Percentiles rank a stretch among this genome's conserved stretches.
Evolutionary conservation across 2,113 vertebrate genomes (phyloP).

Genomic region (Serilophus lunatus): DNA sequence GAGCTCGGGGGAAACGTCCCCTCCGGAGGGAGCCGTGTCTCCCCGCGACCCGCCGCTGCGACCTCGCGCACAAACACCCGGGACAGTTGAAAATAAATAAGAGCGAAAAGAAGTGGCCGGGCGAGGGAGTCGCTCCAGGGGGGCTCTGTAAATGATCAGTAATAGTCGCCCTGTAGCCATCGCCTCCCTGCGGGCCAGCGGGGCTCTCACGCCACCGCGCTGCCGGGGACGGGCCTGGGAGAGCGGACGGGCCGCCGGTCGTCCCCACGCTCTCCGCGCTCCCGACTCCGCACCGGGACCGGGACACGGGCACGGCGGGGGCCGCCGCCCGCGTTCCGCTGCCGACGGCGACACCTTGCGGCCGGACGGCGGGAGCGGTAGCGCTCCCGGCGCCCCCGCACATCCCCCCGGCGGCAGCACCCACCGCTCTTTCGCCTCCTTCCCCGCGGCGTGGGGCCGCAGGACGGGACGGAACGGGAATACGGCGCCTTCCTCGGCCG

Average conservation of each 20-base stretch:
- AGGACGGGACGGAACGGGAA: neutral
- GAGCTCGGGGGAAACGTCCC: neutral
- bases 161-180: neutral
- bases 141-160: neutral
- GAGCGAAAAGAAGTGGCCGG: neutral
- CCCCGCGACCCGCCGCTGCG: neutral
- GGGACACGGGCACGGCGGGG: neutral
- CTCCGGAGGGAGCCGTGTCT: neutral
- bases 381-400: neutral
- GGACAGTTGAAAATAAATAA: neutral
- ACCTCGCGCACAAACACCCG: neutral
- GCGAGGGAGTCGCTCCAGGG: neutral
- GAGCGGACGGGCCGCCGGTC: neutral
- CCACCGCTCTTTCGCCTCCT: neutral
- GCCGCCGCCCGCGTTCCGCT: constrained; percentile 10
- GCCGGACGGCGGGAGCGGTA: neutral
- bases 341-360: constrained; percentile 75
- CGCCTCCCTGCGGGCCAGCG: neutral
- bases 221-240: neutral
- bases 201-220: neutral
- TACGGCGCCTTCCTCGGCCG: neutral
- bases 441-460: neutral
- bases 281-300: neutral
- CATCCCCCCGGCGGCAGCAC: neutral
- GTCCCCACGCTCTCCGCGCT: neutral